Conservation (phyloP, 2,113 vertebrate genomes). For the Colistium nudipinnis region DNA sequence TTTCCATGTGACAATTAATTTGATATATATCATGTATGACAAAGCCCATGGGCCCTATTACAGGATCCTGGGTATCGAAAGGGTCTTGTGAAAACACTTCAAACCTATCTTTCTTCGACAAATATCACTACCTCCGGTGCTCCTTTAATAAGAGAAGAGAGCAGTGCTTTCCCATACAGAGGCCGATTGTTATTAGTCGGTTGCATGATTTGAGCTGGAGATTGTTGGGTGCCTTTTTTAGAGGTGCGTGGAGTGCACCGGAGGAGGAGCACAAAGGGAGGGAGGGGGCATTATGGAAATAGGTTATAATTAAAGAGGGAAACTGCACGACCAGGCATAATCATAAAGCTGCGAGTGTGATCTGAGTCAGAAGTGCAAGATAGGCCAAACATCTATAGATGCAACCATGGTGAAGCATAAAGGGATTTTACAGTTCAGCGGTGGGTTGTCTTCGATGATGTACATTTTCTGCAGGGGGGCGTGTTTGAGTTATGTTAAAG, state of each 20-base stretch:
- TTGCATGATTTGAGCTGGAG: conserved; percentile 9
- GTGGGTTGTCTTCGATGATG: conserved; percentile 58
- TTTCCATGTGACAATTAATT: conserved; percentile 61
- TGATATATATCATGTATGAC: conserved; percentile 70
- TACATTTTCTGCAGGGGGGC: conserved; percentile 20
- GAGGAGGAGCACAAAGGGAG: neutral
- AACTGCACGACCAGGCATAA: conserved; percentile 55
- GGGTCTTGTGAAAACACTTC: conserved; percentile 45
- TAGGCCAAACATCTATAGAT: conserved; percentile 28
- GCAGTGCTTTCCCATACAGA: conserved; percentile 17
- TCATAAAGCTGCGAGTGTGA: conserved; percentile 40
- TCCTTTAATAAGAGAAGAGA: conserved; percentile 51
- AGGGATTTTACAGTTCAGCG: conserved; percentile 32
- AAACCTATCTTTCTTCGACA: conserved; percentile 44
- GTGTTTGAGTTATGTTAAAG: conserved; percentile 59
- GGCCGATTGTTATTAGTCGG: conserved; percentile 31
- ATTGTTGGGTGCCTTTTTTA: conserved; percentile 1
- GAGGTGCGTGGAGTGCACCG: neutral
- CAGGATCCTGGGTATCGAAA: conserved; percentile 37
- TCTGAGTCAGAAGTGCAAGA: conserved; percentile 26
- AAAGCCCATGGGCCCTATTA: conserved; percentile 66
- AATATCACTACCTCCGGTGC: conserved; percentile 5
- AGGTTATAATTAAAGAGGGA: conserved; percentile 63
- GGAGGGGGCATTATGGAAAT: conserved; percentile 38
- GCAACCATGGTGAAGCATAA: conserved; percentile 46